Evolutionary conservation across 2,113 vertebrate genomes (phyloP).

Genomic region (Dolichallabes microphthalmus): DNA sequence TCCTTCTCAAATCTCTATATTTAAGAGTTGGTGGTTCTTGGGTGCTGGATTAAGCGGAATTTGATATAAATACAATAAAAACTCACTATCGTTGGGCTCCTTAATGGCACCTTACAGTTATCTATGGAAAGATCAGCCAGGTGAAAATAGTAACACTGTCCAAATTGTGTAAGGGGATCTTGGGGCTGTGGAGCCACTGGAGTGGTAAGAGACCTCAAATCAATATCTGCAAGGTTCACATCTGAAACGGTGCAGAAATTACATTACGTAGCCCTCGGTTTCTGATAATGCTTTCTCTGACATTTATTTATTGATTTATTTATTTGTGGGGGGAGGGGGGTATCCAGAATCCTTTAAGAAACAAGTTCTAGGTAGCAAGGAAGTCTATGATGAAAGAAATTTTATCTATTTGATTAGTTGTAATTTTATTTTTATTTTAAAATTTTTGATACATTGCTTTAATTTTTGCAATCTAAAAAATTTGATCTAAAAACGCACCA

Average conservation of each 20-base stretch:
- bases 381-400: too few species aligned
- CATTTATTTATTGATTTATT: background rate
- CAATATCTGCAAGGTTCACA: background rate
- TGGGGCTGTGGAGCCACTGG: background rate
- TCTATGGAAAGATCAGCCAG: background rate
- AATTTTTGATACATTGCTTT: too few species aligned
- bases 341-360: too few species aligned
- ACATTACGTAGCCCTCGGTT: background rate
- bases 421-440: too few species aligned
- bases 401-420: too few species aligned
- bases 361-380: background rate
- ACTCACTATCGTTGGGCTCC: background rate
- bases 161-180: slow-evolving; percentile 14
- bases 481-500: too few species aligned
- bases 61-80: background rate
- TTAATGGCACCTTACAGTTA: slow-evolving; percentile 8
- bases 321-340: too few species aligned
- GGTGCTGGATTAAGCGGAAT: background rate
- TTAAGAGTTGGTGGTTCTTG: background rate
- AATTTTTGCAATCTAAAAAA: too few species aligned
- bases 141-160: slow-evolving; percentile 21
- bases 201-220: background rate
- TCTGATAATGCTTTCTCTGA: background rate
- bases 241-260: background rate
- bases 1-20: too few species aligned